phyloP scores from a whole-genome alignment of 2,797 vertebrate species.

The Melanotaenia pygmaea region DNA sequence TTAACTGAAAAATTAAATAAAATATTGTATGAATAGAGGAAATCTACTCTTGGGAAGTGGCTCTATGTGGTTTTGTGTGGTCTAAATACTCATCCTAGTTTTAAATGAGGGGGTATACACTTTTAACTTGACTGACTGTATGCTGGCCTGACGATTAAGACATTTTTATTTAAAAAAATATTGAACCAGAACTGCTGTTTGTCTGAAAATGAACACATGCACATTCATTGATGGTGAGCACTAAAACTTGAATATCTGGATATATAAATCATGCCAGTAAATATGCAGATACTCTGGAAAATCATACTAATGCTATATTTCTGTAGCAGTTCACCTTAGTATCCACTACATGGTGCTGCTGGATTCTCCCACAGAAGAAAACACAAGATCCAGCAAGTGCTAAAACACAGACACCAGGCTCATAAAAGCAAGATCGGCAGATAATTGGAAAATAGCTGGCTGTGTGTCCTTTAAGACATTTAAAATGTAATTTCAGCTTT shows the following conservation, averaged over 20 bases:
- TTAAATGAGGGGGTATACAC: neutral
- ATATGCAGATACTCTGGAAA: neutral
- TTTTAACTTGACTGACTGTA: neutral
- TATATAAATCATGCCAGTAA: neutral
- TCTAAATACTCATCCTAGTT: neutral
- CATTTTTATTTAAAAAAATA: conserved; percentile 3
- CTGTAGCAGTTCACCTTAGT: conserved; percentile 1
- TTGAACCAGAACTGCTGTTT: neutral
- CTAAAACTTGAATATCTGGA: neutral
- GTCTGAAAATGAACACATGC: conserved; percentile 15
- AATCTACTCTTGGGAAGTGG: conserved; percentile 35
- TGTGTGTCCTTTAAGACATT: neutral
- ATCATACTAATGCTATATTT: neutral
- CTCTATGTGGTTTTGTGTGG: conserved; percentile 28
- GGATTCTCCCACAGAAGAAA: neutral
- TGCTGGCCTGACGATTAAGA: neutral
- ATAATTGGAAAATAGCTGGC: conserved; percentile 23
- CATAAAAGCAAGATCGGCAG: neutral
- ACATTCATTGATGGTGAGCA: conserved; percentile 10
- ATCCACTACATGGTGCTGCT: conserved; percentile 30
- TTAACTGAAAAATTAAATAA: conserved; percentile 61
- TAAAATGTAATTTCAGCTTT: conserved; percentile 20
- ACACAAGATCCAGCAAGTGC: neutral
- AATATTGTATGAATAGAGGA: conserved; percentile 55
- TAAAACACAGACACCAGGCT: neutral